Conservation (phyloP, 2,888 invertebrate genomes). For the Meiosimyza platycephala region DNA sequence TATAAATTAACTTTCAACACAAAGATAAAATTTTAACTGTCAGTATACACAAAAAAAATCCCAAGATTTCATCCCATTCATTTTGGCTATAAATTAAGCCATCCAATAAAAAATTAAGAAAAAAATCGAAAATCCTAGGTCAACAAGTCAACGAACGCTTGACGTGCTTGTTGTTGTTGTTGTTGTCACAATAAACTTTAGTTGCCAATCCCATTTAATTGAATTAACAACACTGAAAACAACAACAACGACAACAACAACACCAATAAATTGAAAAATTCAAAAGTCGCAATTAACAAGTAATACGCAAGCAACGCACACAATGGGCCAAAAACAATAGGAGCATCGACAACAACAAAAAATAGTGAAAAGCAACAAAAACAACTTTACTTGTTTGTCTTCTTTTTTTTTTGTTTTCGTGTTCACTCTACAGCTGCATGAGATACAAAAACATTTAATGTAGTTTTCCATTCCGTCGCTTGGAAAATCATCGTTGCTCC, state of each 20-base stretch:
- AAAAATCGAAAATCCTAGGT: conserved; percentile 37
- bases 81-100: neutral
- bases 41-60: neutral
- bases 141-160: conserved; percentile 42
- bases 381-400: neutral
- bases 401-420: neutral
- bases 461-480: conserved; percentile 20
- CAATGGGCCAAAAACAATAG: neutral
- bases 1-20: conserved; percentile 11
- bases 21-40: conserved; percentile 15
- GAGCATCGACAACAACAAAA: conserved; percentile 21
- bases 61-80: neutral
- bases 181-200: conserved; percentile 28
- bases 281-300: conserved; percentile 19
- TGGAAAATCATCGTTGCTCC: neutral
- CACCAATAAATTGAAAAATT: no score
- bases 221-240: conserved; percentile 10
- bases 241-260: neutral
- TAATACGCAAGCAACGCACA: neutral
- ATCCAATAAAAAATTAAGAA: neutral
- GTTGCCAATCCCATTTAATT: conserved; percentile 20
- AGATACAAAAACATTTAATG: conserved; percentile 18
- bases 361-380: conserved; percentile 14
- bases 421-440: conserved; percentile 3
- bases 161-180: conserved; percentile 2